Percentiles rank a stretch among this genome's conserved stretches.
These are phyloP conservation scores for Spinibarbus caldwelli DNA, from an alignment of 2,797 vertebrate species.

Conservation along the genomic window DNA sequence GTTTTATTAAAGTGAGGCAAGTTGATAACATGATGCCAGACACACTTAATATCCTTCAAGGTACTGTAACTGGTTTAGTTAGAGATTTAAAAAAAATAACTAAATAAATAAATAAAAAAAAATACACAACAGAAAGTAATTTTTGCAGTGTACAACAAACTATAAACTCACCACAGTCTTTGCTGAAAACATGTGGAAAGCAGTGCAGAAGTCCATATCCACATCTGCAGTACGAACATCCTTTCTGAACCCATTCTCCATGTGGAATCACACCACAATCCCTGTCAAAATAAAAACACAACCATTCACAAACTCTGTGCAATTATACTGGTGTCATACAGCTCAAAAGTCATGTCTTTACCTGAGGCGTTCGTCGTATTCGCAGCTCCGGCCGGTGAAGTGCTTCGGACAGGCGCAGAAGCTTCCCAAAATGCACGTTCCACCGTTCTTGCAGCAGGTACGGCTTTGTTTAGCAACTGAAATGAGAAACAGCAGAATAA, in stretches of 20 bases:
- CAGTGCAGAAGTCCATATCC: conserved; percentile 86
- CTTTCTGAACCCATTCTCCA: conserved; percentile 86
- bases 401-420: conserved; percentile 89
- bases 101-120: no score
- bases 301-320: background rate
- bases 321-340: background rate
- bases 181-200: conserved; percentile 79
- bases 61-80: background rate
- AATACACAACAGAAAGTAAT: background rate
- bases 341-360: conserved; percentile 58
- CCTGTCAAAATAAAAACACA: conserved; percentile 67
- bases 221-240: conserved; percentile 90
- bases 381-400: conserved; percentile 90
- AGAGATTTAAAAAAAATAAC: no score
- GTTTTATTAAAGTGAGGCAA: background rate
- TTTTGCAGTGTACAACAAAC: no score
- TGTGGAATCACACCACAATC: conserved; percentile 84
- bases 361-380: conserved; percentile 84
- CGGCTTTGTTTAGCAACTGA: conserved; percentile 84
- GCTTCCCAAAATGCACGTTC: conserved; percentile 94
- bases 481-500: background rate
- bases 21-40: background rate
- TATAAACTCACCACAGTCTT: conserved; percentile 84
- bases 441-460: conserved; percentile 93
- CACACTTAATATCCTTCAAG: background rate